Conservation (phyloP, 2,113 vertebrate genomes). For the Zingel zingel region DNA sequence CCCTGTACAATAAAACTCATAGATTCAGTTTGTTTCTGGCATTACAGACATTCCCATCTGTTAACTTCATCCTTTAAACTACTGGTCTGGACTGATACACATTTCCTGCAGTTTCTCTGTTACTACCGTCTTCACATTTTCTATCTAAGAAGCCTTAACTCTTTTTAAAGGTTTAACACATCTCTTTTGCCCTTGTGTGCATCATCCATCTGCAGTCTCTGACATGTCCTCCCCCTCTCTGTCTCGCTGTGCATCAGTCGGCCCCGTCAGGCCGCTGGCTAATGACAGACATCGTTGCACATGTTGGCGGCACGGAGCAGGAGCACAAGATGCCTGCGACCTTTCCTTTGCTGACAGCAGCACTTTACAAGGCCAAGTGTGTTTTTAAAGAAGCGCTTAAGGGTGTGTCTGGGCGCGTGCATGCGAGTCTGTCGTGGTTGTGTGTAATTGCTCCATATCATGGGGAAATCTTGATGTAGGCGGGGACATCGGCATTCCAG, state of each 20-base stretch:
- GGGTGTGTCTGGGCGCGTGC: conserved; percentile 38
- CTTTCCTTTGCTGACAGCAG: conserved; percentile 67
- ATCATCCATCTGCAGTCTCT: conserved; percentile 20
- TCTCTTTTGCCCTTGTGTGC: conserved; percentile 9
- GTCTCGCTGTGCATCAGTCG: conserved; percentile 20
- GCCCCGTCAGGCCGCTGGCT: conserved; percentile 34
- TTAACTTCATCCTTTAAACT: background rate
- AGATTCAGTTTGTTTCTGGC: background rate
- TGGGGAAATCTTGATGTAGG: conserved; percentile 40
- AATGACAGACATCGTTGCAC: conserved; percentile 55
- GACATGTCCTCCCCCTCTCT: background rate
- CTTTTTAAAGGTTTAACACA: background rate
- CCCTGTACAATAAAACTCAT: background rate
- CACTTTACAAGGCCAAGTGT: conserved; percentile 48
- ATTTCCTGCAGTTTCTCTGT: background rate
- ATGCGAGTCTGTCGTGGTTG: background rate
- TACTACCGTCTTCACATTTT: background rate
- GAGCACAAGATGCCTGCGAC: conserved; percentile 50
- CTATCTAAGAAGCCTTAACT: too few species aligned
- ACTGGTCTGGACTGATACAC: background rate
- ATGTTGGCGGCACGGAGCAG: conserved; percentile 33
- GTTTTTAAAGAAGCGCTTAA: conserved; percentile 35
- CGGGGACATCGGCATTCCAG: conserved; percentile 44
- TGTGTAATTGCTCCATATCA: conserved; percentile 14
- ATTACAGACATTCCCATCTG: background rate